phyloP scores from a whole-genome alignment of 2,113 vertebrate species.

The Etheostoma cragini region DNA sequence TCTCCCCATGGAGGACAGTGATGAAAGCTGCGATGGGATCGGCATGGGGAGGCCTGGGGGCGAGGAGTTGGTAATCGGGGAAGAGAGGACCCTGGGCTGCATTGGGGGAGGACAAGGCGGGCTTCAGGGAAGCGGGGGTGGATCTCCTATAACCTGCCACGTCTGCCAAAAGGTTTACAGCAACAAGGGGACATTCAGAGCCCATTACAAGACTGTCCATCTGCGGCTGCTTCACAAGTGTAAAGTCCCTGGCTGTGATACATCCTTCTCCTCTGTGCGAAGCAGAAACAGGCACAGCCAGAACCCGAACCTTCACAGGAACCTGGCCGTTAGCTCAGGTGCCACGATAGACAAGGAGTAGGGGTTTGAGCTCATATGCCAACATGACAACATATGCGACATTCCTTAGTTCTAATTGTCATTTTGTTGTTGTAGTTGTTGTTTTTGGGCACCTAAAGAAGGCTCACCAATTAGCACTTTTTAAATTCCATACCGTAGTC shows the following conservation, averaged over 20 bases:
- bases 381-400: constrained; percentile 5
- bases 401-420: constrained; percentile 25
- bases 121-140: constrained; percentile 75
- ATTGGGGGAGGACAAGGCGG: constrained; percentile 70
- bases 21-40: constrained; percentile 89
- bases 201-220: constrained; percentile 98
- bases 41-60: constrained; percentile 66
- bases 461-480: constrained; percentile 72
- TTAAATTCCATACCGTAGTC: constrained; percentile 33
- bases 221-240: constrained; percentile 96
- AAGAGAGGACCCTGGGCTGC: constrained; percentile 82
- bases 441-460: constrained; percentile 38
- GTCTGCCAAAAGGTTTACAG: constrained; percentile 97
- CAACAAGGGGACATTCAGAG: constrained; percentile 96
- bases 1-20: constrained; percentile 85
- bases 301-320: constrained; percentile 97
- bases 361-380: constrained; percentile 17
- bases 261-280: constrained; percentile 95
- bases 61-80: constrained; percentile 79
- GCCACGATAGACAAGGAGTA: constrained; percentile 70
- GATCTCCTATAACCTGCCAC: constrained; percentile 93
- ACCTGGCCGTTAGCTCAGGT: constrained; percentile 80
- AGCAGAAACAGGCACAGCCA: constrained; percentile 98
- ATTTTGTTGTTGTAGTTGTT: constrained; percentile 35
- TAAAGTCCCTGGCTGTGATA: constrained; percentile 94